Conservation (phyloP, 1,140 invertebrate genomes). For the Drosophila hydei region DNA sequence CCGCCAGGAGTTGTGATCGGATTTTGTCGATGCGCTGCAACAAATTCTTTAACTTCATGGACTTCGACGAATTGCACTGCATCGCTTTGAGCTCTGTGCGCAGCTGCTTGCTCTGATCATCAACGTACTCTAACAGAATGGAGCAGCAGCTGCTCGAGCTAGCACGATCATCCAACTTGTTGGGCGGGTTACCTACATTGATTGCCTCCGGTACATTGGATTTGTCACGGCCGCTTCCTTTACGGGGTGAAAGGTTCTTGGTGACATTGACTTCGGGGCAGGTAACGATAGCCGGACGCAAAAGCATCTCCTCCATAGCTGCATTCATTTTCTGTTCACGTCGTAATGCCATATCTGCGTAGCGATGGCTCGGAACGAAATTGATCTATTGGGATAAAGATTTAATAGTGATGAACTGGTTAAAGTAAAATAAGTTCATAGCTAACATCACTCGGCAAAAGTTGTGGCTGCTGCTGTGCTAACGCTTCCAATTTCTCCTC, state of each 20-base stretch:
- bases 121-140: conserved; percentile 72
- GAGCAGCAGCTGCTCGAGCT: conserved; percentile 64
- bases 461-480: conserved; percentile 58
- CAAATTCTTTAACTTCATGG: conserved; percentile 50
- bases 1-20: conserved; percentile 52
- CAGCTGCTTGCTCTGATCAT: conserved; percentile 74
- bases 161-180: conserved; percentile 15
- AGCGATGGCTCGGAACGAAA: conserved; percentile 61
- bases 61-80: conserved; percentile 51
- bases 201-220: conserved; percentile 18
- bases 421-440: not conserved
- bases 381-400: conserved; percentile 33
- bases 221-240: not conserved
- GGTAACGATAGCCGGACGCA: conserved; percentile 72
- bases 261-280: conserved; percentile 59
- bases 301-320: conserved; percentile 67
- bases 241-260: not conserved
- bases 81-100: conserved; percentile 57
- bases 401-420: not conserved
- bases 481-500: conserved; percentile 73
- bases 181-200: conserved; percentile 55
- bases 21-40: conserved; percentile 68
- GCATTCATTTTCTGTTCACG: conserved; percentile 76
- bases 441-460: conserved; percentile 70
- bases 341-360: conserved; percentile 37